Percentiles rank a stretch among this genome's conserved stretches.
These are phyloP conservation scores for Smittia aterrima DNA, from an alignment of 2,888 invertebrate genomes.

Conservation along the genomic window DNA sequence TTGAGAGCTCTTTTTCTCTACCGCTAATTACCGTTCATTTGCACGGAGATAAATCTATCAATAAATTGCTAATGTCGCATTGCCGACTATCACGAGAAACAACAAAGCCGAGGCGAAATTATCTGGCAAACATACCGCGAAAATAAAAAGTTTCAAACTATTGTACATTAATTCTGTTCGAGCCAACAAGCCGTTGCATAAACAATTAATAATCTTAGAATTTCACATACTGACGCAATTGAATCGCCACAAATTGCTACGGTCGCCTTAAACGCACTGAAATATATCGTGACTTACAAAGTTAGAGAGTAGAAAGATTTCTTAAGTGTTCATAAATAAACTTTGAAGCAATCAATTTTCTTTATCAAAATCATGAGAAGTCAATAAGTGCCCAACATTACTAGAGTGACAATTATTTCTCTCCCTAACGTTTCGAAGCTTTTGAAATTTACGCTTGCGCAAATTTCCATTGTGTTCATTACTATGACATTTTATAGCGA, in stretches of 20 bases:
- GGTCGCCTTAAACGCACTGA: conserved; percentile 27
- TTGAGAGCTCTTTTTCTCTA: conserved; percentile 14
- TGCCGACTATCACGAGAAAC: conserved; percentile 21
- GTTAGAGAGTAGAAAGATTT: conserved; percentile 1
- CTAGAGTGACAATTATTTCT: conserved; percentile 30
- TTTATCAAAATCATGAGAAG: conserved; percentile 12
- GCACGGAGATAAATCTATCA: conserved; percentile 38
- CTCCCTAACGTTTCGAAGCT: background rate
- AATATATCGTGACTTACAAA: conserved; percentile 38
- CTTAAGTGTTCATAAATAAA: background rate
- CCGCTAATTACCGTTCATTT: conserved; percentile 40
- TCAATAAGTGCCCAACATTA: no score
- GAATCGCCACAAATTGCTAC: background rate
- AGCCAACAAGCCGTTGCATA: background rate
- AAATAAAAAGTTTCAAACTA: background rate
- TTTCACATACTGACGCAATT: background rate
- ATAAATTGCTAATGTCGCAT: conserved; percentile 39
- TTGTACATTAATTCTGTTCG: no score
- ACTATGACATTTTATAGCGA: conserved; percentile 37
- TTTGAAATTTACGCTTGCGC: conserved; percentile 30
- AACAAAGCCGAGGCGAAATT: background rate
- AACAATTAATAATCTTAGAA: background rate
- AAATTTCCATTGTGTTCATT: conserved; percentile 36
- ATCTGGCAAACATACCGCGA: background rate
- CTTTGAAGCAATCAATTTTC: no score